Percentiles rank a stretch among this genome's conserved stretches.
phyloP scores from a whole-genome alignment of 2,888 invertebrate genomes.

The Tenthredo mesomela region DNA sequence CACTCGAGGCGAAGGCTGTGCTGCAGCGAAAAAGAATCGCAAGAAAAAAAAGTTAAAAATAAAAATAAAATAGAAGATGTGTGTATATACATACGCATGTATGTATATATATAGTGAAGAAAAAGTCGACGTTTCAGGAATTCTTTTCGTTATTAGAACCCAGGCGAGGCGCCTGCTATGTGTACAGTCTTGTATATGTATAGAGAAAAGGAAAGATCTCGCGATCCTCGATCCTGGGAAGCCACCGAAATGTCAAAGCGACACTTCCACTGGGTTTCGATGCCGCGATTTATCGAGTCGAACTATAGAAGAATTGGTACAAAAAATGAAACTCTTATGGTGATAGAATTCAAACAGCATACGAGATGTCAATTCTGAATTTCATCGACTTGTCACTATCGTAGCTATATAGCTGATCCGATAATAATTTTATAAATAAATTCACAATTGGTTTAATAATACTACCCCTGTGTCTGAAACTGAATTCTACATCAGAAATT shows the following conservation, averaged over 20 bases:
- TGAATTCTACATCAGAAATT: background rate
- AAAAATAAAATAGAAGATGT: background rate
- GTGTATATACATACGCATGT: background rate
- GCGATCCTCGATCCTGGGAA: slow-evolving; percentile 31
- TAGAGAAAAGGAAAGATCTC: background rate
- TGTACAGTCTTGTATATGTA: background rate
- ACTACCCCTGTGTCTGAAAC: background rate
- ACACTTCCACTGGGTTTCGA: slow-evolving; percentile 34
- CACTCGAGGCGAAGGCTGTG: slow-evolving; percentile 68
- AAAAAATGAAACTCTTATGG: background rate
- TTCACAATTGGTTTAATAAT: background rate
- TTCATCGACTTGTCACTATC: background rate
- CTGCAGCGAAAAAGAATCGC: slow-evolving; percentile 57
- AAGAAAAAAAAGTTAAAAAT: slow-evolving; percentile 41
- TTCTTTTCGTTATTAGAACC: slow-evolving; percentile 47
- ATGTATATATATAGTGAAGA: background rate
- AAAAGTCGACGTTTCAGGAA: slow-evolving; percentile 42
- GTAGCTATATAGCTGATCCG: background rate
- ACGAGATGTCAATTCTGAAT: background rate
- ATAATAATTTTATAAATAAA: background rate
- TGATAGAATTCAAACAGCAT: background rate
- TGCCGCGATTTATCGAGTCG: slow-evolving; percentile 1
- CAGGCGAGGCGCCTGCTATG: slow-evolving; percentile 35
- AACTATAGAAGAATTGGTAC: slow-evolving; percentile 17
- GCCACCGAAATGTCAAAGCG: slow-evolving; percentile 45